These are phyloP conservation scores for Murina feae DNA, from an alignment of 2,113 vertebrate species.

Conservation along the genomic window DNA sequence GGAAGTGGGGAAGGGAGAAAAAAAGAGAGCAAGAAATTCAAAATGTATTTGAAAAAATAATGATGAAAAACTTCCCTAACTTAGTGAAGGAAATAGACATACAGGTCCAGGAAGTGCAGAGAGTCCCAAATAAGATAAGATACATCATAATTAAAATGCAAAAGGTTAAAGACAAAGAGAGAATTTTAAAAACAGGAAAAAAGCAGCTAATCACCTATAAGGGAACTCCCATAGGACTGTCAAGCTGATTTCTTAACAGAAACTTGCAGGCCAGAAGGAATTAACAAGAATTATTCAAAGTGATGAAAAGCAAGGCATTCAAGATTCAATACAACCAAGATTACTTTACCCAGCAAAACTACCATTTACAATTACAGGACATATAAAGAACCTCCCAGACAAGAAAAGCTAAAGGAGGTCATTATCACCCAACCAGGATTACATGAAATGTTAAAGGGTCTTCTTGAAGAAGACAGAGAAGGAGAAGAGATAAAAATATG, in stretches of 20 bases:
- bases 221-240: background rate
- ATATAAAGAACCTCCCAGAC: background rate
- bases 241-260: background rate
- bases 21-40: background rate
- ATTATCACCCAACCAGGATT: background rate
- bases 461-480: background rate
- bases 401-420: background rate
- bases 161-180: background rate
- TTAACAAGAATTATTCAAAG: background rate
- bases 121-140: background rate
- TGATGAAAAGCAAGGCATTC: background rate
- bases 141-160: background rate
- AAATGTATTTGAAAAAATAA: background rate
- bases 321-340: background rate
- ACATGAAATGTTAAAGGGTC: background rate
- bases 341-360: background rate
- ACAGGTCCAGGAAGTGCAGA: background rate
- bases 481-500: too few relatives aligned
- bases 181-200: background rate
- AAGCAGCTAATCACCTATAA: background rate
- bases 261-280: background rate
- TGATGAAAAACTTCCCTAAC: background rate
- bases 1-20: background rate
- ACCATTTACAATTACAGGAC: background rate
- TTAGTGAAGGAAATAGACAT: background rate